Evolutionary conservation across 1,140 invertebrate species (phyloP).

Genomic region (Sycophaga agraensis): DNA sequence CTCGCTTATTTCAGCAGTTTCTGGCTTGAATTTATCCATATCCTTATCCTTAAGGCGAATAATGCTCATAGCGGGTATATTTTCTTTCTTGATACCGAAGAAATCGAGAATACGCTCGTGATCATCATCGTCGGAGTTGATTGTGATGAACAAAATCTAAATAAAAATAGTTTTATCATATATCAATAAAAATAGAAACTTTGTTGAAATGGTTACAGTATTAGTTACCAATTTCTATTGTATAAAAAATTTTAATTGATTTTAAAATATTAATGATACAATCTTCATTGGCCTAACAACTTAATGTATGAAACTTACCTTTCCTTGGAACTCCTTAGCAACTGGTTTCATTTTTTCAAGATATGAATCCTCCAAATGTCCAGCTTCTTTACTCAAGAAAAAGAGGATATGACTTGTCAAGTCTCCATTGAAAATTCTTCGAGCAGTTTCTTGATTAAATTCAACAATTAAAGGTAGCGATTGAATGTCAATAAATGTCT

Average conservation of each 20-base stretch:
- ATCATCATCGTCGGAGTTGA: slow-evolving; percentile 93
- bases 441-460: slow-evolving; percentile 96
- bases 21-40: slow-evolving; percentile 98
- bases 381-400: slow-evolving; percentile 89
- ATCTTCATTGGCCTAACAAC: too few species aligned
- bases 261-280: too few species aligned
- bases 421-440: slow-evolving; percentile 97
- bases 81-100: slow-evolving; percentile 95
- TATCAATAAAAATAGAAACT: too few species aligned
- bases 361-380: slow-evolving; percentile 78
- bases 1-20: slow-evolving; percentile 71
- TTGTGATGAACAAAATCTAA: slow-evolving; percentile 88
- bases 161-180: too few species aligned
- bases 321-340: slow-evolving; percentile 87
- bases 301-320: too few species aligned
- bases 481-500: slow-evolving; percentile 83
- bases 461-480: slow-evolving; percentile 92
- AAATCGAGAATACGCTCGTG: slow-evolving; percentile 97
- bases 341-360: slow-evolving; percentile 74
- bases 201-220: too few species aligned
- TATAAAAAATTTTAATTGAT: too few species aligned
- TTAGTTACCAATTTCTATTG: not conserved
- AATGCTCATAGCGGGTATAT: slow-evolving; percentile 88
- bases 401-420: slow-evolving; percentile 95
- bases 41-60: slow-evolving; percentile 96